phyloP scores from a whole-genome alignment of 1,140 invertebrate genomes.

The Drosophila bocki region DNA sequence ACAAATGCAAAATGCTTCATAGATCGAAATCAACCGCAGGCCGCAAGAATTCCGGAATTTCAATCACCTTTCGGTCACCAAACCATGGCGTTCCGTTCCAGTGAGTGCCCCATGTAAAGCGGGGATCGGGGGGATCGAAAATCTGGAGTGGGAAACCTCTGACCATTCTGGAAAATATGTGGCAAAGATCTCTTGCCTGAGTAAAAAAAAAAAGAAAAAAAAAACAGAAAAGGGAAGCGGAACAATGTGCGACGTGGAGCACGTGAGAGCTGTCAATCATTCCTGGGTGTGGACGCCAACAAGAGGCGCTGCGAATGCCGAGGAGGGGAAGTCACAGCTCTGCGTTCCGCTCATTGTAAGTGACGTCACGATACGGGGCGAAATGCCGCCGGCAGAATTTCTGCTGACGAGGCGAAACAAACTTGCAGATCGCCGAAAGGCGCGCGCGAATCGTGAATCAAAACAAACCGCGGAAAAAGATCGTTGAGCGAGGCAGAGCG shows the following conservation, averaged over 20 bases:
- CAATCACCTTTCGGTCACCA: slow-evolving; percentile 44
- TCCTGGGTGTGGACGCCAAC: slow-evolving; percentile 22
- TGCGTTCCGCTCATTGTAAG: slow-evolving; percentile 28
- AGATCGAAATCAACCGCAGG: slow-evolving; percentile 45
- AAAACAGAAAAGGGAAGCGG: slow-evolving; percentile 14
- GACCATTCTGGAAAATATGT: slow-evolving; percentile 26
- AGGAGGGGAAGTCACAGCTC: slow-evolving; percentile 21
- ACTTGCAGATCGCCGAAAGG: slow-evolving; percentile 49
- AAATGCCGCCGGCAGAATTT: slow-evolving; percentile 72
- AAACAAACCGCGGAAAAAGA: slow-evolving; percentile 68
- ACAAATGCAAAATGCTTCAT: slow-evolving; percentile 29
- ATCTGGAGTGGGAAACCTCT: slow-evolving; percentile 10
- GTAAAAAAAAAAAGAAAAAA: neutral
- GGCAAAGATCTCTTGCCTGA: neutral
- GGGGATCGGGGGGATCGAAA: neutral
- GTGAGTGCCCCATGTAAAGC: slow-evolving; percentile 19
- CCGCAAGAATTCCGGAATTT: slow-evolving; percentile 51
- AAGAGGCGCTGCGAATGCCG: slow-evolving; percentile 16
- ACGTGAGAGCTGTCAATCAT: slow-evolving; percentile 82
- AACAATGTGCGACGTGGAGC: slow-evolving; percentile 65
- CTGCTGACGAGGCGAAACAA: slow-evolving; percentile 29
- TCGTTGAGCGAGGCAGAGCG: slow-evolving; percentile 18
- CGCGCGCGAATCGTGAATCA: slow-evolving; percentile 73
- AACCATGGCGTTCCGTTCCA: slow-evolving; percentile 24
- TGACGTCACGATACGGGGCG: slow-evolving; percentile 66